These are phyloP conservation scores for Nephila pilipes DNA, from an alignment of 1,140 invertebrate genomes.

Conservation along the genomic window DNA sequence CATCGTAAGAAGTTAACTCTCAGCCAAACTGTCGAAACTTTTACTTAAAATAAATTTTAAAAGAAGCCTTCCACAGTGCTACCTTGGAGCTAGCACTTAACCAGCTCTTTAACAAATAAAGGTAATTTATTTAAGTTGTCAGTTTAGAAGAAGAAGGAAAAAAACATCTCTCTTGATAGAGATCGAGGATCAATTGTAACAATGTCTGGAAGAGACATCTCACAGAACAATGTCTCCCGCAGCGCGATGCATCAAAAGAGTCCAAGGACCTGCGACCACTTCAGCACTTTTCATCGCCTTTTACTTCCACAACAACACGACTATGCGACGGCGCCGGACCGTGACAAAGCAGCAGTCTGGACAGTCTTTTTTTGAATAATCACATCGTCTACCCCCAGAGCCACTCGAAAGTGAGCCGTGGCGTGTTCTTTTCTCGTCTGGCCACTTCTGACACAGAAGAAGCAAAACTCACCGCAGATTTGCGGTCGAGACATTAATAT, in stretches of 20 bases:
- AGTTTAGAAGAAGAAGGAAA: too few relatives aligned
- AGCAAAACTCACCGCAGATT: background rate
- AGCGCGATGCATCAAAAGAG: background rate
- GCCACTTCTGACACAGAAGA: background rate
- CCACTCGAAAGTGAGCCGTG: too few relatives aligned
- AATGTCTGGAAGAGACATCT: too few relatives aligned
- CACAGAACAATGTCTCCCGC: background rate
- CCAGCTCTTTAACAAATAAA: too few relatives aligned
- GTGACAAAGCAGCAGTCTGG: background rate
- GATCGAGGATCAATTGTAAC: too few relatives aligned
- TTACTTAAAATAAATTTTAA: too few relatives aligned
- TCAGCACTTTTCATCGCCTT: constrained; percentile 8
- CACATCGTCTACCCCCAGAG: background rate
- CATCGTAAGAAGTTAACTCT: too few relatives aligned
- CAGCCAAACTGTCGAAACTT: too few relatives aligned
- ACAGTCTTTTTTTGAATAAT: background rate
- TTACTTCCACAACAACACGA: background rate
- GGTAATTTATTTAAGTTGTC: too few relatives aligned
- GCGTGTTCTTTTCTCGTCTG: background rate
- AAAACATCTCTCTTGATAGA: too few relatives aligned
- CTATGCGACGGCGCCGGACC: background rate
- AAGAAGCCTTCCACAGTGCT: too few relatives aligned
- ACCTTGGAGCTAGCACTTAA: too few relatives aligned
- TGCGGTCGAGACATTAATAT: background rate
- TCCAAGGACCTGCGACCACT: background rate